Base-by-base conservation (phyloP, 2,888 invertebrate species). In the Clitarchus hookeri region DNA sequence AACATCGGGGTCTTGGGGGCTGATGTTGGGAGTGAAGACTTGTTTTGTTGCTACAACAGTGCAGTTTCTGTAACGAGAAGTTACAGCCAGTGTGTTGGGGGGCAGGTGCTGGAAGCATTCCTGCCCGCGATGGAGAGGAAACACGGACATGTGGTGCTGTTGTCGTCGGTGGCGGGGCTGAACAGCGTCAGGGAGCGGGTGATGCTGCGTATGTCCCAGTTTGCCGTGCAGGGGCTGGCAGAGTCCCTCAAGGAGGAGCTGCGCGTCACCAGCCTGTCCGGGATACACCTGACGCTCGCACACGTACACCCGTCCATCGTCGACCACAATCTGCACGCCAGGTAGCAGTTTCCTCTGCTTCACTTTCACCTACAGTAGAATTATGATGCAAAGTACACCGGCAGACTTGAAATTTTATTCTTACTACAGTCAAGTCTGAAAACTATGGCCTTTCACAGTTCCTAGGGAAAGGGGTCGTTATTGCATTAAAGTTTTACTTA, bases 271-370 rank as follows among this genome's bases (percentile, higher is more conserved):
- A 16, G 82, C 36, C 23, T 27, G 8, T 16, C 8, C 6, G 93
- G 93, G 86, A 93, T 95, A 0, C 92, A 93, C 89, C 93, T 94
- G 23, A 94, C 94, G 0, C 91, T 95, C 6, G 92, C 92, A 36
- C 94, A 94, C 88, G 92, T 94, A 83, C 95, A 94, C 89, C 95
- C 95, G 0, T 94, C 94, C 88, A 93, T 94, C 88, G 92, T 94
- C 26, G 92, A 92, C 80, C 92, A 8, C 65, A 19, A 48, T 48
- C 16, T 48, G 48, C 48, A 48, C 6, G 48, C 16, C 48, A 48
- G 48, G 48, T 48, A 48, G 16, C 48, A 13, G 48, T 16, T 48
- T 48, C 48, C 11, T 48, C 48, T 36, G 36, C 36, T 36, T 36
- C 36, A 36, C 36, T 36, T 36, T 36, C 36, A 36, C 36, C 4